Evolutionary conservation across 2,797 vertebrate genomes (phyloP).

Genomic region (Diceros bicornis): DNA sequence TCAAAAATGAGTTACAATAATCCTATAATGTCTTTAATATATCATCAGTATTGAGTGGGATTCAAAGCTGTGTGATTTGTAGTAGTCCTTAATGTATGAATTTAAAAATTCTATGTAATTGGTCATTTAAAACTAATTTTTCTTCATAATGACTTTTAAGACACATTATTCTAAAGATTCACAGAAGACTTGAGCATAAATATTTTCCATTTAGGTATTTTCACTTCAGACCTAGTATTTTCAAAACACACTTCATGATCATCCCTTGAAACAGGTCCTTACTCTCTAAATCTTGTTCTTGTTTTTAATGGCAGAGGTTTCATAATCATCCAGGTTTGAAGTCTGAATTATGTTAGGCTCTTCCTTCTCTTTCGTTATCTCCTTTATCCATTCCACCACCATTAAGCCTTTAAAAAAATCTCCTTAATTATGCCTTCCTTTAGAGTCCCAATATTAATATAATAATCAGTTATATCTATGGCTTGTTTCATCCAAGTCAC

Average conservation of each 20-base stretch:
- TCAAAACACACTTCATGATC: constrained; percentile 15
- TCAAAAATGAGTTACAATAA: not conserved
- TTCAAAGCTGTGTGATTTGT: not conserved
- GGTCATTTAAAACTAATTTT: not conserved
- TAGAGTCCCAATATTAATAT: not conserved
- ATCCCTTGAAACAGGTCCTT: not conserved
- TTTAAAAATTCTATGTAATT: not conserved
- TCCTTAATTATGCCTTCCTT: not conserved
- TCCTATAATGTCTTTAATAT: not conserved
- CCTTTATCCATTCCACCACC: not conserved
- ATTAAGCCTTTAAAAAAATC: not conserved
- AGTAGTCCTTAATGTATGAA: not conserved
- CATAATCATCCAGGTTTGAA: not conserved
- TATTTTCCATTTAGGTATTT: constrained; percentile 31
- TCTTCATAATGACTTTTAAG: not conserved
- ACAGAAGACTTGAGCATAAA: not conserved
- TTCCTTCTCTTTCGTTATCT: not conserved
- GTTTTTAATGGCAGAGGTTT: not conserved
- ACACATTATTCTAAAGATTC: not conserved
- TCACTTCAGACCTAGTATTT: not conserved
- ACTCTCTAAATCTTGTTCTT: not conserved
- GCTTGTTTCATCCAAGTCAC: not conserved
- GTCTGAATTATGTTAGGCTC: not conserved
- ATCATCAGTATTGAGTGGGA: not conserved
- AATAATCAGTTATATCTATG: not conserved